phyloP scores from a whole-genome alignment of 2,113 vertebrate genomes.

The Mesoclemmys tuberculata region DNA sequence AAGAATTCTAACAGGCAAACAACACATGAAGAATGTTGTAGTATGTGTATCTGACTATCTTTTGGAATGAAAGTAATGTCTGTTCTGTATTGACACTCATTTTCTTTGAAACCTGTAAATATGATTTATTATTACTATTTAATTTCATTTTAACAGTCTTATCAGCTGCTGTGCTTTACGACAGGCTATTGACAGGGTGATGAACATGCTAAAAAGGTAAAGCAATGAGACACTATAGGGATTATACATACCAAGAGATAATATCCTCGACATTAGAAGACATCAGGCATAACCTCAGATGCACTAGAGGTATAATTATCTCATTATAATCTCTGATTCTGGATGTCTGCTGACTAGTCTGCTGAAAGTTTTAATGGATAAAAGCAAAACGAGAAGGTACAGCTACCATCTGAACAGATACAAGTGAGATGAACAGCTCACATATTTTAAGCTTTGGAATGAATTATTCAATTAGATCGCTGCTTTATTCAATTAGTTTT shows the following conservation, averaged over 20 bases:
- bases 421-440: neutral
- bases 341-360: neutral
- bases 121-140: neutral
- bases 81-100: neutral
- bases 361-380: neutral
- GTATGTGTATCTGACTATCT: neutral
- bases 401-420: neutral
- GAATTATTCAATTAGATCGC: neutral
- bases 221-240: neutral
- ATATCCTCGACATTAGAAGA: conserved; percentile 33
- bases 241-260: conserved; percentile 11
- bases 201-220: neutral
- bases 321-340: neutral
- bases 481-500: neutral
- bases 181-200: neutral
- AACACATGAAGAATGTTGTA: neutral
- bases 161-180: neutral
- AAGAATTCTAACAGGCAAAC: neutral
- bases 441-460: neutral
- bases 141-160: neutral
- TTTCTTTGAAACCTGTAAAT: neutral
- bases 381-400: neutral
- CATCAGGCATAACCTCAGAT: conserved; percentile 16
- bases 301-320: neutral
- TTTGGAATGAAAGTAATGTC: neutral